These are phyloP conservation scores for Rhamphomyia laevipes DNA, from an alignment of 2,888 invertebrate genomes.

Conservation along the genomic window DNA sequence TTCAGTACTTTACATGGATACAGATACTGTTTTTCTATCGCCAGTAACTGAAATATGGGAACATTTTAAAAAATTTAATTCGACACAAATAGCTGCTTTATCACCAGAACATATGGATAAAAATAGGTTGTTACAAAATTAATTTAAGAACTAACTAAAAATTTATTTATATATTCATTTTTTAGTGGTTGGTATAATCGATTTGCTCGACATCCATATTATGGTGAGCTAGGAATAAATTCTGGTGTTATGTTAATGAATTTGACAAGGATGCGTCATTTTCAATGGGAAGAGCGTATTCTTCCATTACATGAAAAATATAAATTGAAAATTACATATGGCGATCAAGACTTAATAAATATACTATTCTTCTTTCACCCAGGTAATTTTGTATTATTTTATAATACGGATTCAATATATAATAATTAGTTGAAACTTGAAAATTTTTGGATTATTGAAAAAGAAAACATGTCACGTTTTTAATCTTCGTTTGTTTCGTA, in stretches of 20 bases:
- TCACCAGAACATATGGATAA: constrained; percentile 84
- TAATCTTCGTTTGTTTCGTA: neutral
- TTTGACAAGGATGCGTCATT: constrained; percentile 75
- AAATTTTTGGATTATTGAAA: neutral
- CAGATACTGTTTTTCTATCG: constrained; percentile 78
- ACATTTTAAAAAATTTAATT: constrained; percentile 70
- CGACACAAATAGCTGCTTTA: constrained; percentile 75
- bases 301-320: constrained; percentile 76
- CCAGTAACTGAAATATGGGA: constrained; percentile 74
- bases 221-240: constrained; percentile 71
- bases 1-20: constrained; percentile 83
- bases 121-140: constrained; percentile 37
- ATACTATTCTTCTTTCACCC: constrained; percentile 73
- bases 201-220: constrained; percentile 91
- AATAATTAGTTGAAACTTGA: no score
- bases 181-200: constrained; percentile 79
- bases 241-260: constrained; percentile 98
- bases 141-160: neutral
- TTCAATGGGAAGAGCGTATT: constrained; percentile 76
- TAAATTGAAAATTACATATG: constrained; percentile 81
- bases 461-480: neutral
- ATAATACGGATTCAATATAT: neutral
- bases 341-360: constrained; percentile 92
- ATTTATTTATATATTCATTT: neutral
- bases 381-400: constrained; percentile 35